Evolutionary conservation across 2,113 vertebrate species (phyloP), one percentile per base, ranked within the genome.

Genomic region (Phrynosoma platyrhinos): DNA sequence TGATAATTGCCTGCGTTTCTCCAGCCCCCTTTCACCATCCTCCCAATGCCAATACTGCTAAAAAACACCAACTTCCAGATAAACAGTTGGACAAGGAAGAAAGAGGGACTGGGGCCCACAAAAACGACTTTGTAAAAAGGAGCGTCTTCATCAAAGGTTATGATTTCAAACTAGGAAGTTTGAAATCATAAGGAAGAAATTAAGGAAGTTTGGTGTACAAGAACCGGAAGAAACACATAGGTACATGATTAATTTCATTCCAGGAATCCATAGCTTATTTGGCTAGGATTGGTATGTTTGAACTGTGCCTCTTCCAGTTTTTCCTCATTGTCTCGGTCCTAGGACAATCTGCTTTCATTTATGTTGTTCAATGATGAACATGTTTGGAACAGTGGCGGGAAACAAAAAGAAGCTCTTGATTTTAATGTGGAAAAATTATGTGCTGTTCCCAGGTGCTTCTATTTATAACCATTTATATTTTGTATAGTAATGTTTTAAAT

Each of bases 401-500:
- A 72, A 27, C 47, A 74, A 55, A 72, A 30, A 55, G 16, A 30
- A 80, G 32, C 40, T 62, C 13, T 79, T 79, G 64, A 62, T 30
- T 75, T 82, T 66, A 82, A 82, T 62, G 79, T 87, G 68, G 58
- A 21, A 79, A 86, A 79, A 79, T 72, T 62, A 23, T 64, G 68
- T 64, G 74, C 64, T 40, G 18, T 23, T 75, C 79, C 30, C 40
- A 75, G 27, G n/a, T 87, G 52, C 42, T 81, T 87, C 6, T 64
- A 2, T 64, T 82, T 64, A 84, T 91, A 53, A 90, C 88, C 42
- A 0, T 75, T 40, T 40, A 30, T 25, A 79, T 75, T 86, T 89
- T 92, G 81, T 58, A 87, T 47, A 82, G 30, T 27, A 47, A 62
- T 20, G 18, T 93, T 89, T 89, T 47, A 83, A 90, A 86, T 91